Evolutionary conservation across 2,113 vertebrate genomes (phyloP).

Genomic region (Casuarius casuarius): DNA sequence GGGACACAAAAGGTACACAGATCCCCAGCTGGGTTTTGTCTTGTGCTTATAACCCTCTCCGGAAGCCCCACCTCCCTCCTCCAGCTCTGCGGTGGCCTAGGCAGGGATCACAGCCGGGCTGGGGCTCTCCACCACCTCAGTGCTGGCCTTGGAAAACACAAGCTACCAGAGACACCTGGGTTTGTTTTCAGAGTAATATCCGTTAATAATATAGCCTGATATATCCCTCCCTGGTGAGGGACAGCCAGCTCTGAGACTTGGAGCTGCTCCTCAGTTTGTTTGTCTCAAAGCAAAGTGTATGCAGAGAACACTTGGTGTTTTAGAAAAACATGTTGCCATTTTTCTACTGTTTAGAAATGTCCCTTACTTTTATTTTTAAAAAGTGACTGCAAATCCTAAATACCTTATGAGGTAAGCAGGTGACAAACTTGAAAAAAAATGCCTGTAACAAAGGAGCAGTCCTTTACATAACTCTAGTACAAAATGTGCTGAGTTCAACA

Average conservation of each 20-base stretch:
- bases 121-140: too few relatives aligned
- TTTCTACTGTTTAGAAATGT: neutral
- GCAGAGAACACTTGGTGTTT: neutral
- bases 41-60: too few relatives aligned
- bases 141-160: neutral
- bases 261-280: neutral
- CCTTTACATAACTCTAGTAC: too few relatives aligned
- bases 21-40: neutral
- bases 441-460: too few relatives aligned
- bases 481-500: too few relatives aligned
- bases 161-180: too few relatives aligned
- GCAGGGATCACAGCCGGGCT: neutral
- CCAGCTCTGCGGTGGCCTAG: neutral
- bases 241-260: neutral
- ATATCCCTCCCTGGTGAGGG: neutral
- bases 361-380: neutral
- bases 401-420: neutral
- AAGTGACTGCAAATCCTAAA: neutral
- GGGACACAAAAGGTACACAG: neutral
- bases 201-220: neutral
- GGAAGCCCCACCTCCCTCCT: neutral
- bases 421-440: too few relatives aligned
- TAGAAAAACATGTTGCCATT: neutral
- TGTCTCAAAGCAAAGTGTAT: neutral
- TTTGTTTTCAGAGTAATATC: neutral